phyloP scores from a whole-genome alignment of 2,797 vertebrate genomes.

The Danio jaintianensis region DNA sequence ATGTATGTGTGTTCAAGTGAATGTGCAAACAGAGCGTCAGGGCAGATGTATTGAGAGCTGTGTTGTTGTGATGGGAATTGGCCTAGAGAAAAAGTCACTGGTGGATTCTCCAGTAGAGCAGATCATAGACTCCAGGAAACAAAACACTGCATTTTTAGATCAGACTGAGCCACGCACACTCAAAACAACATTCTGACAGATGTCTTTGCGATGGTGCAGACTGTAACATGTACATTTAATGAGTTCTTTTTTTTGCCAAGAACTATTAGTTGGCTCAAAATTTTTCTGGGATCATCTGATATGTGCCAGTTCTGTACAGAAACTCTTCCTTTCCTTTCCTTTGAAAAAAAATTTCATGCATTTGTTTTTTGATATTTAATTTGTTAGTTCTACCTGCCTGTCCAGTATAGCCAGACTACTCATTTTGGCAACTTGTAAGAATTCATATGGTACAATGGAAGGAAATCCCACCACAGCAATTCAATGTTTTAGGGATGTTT shows the following conservation, averaged over 20 bases:
- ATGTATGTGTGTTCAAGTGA: conserved; percentile 9
- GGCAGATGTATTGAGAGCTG: conserved; percentile 4
- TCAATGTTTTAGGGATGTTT: too few relatives aligned
- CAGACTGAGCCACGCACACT: neutral
- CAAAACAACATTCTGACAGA: conserved; percentile 17
- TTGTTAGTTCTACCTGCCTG: neutral
- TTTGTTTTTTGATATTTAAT: neutral
- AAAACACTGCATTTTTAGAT: neutral
- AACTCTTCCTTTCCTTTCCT: neutral
- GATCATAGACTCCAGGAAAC: conserved; percentile 28
- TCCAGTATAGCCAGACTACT: neutral
- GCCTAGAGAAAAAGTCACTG: conserved; percentile 10
- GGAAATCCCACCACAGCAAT: neutral
- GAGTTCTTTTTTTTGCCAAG: conserved; percentile 34
- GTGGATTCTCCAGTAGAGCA: conserved; percentile 26
- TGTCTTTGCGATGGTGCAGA: neutral
- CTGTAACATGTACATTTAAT: conserved; percentile 20
- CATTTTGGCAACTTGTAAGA: neutral
- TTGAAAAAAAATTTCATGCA: too few relatives aligned
- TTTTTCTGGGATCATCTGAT: conserved; percentile 1
- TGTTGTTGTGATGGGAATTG: conserved; percentile 21
- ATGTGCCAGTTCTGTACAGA: neutral
- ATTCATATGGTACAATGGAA: neutral
- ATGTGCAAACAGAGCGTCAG: conserved; percentile 4
- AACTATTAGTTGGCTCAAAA: conserved; percentile 2